Conservation (phyloP, 2,797 vertebrate genomes). For the Chelmon rostratus region DNA sequence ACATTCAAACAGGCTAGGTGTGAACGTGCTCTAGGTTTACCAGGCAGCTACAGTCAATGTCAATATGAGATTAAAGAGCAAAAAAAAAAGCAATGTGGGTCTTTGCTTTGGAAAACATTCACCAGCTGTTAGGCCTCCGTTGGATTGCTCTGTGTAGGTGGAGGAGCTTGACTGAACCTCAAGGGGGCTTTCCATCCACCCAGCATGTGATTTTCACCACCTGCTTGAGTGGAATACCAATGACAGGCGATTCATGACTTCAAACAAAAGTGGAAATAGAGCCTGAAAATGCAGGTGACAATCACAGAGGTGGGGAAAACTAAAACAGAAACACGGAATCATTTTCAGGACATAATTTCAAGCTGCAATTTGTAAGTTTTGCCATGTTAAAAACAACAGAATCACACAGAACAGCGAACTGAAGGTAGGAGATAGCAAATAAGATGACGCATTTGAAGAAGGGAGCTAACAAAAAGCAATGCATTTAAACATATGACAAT, state of each 20-base stretch:
- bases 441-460: no score
- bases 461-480: no score
- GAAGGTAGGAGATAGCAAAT: background rate
- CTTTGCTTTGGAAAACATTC: slow-evolving; percentile 32
- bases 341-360: background rate
- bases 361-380: background rate
- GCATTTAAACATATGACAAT: no score
- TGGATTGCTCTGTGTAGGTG: slow-evolving; percentile 44
- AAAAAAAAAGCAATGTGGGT: slow-evolving; percentile 1
- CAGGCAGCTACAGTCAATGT: slow-evolving; percentile 4
- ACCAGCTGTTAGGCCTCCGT: slow-evolving; percentile 34
- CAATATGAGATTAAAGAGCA: slow-evolving; percentile 2
- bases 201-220: slow-evolving; percentile 29
- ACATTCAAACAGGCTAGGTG: slow-evolving; percentile 8
- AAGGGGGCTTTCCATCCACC: slow-evolving; percentile 11
- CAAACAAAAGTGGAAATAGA: background rate
- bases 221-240: slow-evolving; percentile 39
- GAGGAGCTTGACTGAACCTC: slow-evolving; percentile 35
- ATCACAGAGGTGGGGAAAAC: background rate
- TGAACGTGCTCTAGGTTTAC: slow-evolving; percentile 14
- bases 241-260: slow-evolving; percentile 1
- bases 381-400: background rate
- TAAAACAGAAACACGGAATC: background rate
- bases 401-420: background rate
- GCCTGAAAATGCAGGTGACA: background rate